phyloP scores from a whole-genome alignment of 2,113 vertebrate genomes.

The Mobula birostris region DNA sequence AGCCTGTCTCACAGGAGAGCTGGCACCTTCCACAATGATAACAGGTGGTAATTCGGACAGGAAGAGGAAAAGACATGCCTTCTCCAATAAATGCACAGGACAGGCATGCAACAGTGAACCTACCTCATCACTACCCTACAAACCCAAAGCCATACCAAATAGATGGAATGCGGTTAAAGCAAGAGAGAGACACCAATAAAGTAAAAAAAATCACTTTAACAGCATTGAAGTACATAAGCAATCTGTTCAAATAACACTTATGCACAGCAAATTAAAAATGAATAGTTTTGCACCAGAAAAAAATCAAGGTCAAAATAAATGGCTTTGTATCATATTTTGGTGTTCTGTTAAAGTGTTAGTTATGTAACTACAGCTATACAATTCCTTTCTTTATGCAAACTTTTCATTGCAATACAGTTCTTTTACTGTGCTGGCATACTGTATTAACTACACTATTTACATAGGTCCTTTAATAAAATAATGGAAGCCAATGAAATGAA shows the following conservation, averaged over 20 bases:
- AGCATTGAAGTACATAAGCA: background rate
- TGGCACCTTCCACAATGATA: slow-evolving; percentile 35
- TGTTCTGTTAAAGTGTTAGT: background rate
- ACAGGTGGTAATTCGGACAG: slow-evolving; percentile 31
- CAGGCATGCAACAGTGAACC: background rate
- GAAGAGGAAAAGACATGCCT: rapidly evolving
- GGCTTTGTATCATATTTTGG: background rate
- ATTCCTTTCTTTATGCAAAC: background rate
- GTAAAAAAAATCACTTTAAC: slow-evolving; percentile 11
- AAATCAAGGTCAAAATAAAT: background rate
- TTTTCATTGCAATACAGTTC: background rate
- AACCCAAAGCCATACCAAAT: slow-evolving; percentile 34
- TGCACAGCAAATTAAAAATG: background rate
- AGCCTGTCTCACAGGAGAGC: background rate
- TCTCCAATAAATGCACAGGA: background rate
- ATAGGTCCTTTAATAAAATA: background rate
- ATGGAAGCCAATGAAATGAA: background rate
- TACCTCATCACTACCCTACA: slow-evolving; percentile 34
- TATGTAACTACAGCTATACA: background rate
- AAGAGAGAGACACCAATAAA: slow-evolving; percentile 33
- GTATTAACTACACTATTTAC: no score
- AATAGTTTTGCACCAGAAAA: background rate
- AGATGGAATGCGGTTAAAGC: slow-evolving; percentile 31
- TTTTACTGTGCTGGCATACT: background rate
- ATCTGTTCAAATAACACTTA: background rate